A percentile compares a stretch with the other conserved stretches of the same genome.
Conservation (phyloP, 2,113 vertebrate genomes). For the Siphamia tubifer region DNA sequence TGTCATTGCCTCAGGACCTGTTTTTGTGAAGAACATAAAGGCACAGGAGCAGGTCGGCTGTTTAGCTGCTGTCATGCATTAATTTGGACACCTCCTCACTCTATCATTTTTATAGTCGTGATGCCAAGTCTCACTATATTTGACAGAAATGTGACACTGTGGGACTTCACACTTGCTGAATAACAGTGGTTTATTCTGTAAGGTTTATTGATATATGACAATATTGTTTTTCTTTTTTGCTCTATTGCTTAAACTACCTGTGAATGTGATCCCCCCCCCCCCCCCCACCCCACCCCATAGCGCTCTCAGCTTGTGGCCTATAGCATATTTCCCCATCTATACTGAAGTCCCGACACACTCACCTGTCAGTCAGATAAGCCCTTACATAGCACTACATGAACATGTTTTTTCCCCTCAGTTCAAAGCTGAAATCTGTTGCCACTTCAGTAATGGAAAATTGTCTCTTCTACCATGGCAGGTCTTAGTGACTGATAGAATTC, state of each 20-base stretch:
- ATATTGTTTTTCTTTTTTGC: not conserved
- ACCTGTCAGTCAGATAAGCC: constrained; percentile 70
- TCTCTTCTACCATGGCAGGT: constrained; percentile 64
- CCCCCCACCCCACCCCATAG: no score
- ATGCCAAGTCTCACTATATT: no score
- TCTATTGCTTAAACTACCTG: constrained; percentile 24
- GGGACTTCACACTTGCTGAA: not conserved
- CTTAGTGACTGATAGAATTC: constrained; percentile 75
- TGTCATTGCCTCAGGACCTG: not conserved
- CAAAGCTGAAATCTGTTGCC: constrained; percentile 68
- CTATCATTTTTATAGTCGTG: constrained; percentile 25
- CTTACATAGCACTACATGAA: constrained; percentile 61
- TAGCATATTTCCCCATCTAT: constrained; percentile 43
- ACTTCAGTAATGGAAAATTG: constrained; percentile 75
- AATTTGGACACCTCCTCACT: no score
- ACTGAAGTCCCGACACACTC: constrained; percentile 61
- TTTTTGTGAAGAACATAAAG: not conserved
- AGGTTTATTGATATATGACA: not conserved
- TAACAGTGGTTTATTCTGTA: not conserved
- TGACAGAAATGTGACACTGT: not conserved
- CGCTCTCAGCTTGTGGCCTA: constrained; percentile 21
- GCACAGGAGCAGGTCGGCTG: constrained; percentile 18
- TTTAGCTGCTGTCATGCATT: no score
- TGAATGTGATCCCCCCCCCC: no score
- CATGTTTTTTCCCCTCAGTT: constrained; percentile 34